Conservation (phyloP, 2,888 invertebrate species). For the Tipula confusa region DNA sequence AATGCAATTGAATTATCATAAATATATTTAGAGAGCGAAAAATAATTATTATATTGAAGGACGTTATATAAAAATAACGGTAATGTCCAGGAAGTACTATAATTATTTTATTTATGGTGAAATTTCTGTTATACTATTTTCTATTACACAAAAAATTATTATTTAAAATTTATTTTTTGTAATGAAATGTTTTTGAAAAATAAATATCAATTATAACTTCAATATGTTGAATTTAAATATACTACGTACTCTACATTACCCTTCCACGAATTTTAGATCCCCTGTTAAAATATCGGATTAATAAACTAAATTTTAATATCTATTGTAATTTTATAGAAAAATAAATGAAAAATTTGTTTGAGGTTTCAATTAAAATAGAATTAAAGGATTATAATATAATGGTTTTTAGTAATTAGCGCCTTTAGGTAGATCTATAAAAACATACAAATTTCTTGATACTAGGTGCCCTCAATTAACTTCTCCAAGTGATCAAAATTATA, state of each 20-base stretch:
- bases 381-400: not conserved
- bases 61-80: too few relatives aligned
- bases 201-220: not conserved
- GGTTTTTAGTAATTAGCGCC: not conserved
- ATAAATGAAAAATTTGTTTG: not conserved
- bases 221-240: not conserved
- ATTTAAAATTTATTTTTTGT: not conserved
- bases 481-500: slow-evolving; percentile 14
- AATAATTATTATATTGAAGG: too few relatives aligned
- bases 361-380: not conserved
- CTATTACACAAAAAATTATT: not conserved
- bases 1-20: too few relatives aligned
- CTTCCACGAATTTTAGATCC: not conserved
- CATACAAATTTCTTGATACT: not conserved
- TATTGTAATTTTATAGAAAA: not conserved
- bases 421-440: not conserved
- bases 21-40: too few relatives aligned
- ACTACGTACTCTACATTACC: not conserved
- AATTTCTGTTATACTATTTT: not conserved
- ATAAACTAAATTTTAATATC: not conserved
- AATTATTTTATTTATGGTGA: not conserved
- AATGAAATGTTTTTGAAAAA: not conserved
- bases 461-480: not conserved
- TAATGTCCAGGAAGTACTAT: too few relatives aligned
- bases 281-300: not conserved